A percentile compares a stretch with the other conserved stretches of the same genome.
Conservation (phyloP, 1,140 invertebrate species). For the Antheraea mylitta region DNA sequence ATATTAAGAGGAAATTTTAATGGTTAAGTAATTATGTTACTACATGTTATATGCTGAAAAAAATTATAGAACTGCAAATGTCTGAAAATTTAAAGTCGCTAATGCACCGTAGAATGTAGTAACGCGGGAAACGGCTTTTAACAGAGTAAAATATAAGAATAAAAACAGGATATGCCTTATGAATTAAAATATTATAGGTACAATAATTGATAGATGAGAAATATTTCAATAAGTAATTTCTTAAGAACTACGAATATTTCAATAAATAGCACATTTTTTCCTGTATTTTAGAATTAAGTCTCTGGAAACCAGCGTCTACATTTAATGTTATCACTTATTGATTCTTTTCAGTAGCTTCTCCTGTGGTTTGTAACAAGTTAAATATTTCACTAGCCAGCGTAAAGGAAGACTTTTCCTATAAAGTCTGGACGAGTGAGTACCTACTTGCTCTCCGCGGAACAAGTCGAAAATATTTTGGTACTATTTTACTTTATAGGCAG, state of each 20-base stretch:
- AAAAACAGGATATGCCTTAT: no score
- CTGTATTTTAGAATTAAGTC: background rate
- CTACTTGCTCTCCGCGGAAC: conserved; percentile 15
- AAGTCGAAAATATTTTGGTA: conserved; percentile 29
- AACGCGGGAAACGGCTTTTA: no score
- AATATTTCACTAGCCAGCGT: conserved; percentile 35
- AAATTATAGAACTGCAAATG: no score
- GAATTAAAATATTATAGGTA: no score
- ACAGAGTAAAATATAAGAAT: no score
- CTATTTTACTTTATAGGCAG: background rate
- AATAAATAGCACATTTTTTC: background rate
- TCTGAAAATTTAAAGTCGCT: no score
- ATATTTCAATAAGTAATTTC: no score
- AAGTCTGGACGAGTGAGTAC: conserved; percentile 15
- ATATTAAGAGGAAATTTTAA: background rate
- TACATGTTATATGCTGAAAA: background rate
- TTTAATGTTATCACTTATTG: conserved; percentile 17
- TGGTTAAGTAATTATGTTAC: background rate
- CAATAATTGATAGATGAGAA: no score
- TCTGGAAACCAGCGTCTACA: background rate
- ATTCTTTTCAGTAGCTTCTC: conserved; percentile 23
- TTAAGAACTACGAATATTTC: background rate
- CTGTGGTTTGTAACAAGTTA: conserved; percentile 33
- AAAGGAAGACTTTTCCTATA: conserved; percentile 26
- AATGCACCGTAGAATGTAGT: no score